A percentile compares a stretch with the other conserved stretches of the same genome.
Evolutionary conservation across 2,888 invertebrate genomes (phyloP).

Genomic region (Eupsilia transversa): DNA sequence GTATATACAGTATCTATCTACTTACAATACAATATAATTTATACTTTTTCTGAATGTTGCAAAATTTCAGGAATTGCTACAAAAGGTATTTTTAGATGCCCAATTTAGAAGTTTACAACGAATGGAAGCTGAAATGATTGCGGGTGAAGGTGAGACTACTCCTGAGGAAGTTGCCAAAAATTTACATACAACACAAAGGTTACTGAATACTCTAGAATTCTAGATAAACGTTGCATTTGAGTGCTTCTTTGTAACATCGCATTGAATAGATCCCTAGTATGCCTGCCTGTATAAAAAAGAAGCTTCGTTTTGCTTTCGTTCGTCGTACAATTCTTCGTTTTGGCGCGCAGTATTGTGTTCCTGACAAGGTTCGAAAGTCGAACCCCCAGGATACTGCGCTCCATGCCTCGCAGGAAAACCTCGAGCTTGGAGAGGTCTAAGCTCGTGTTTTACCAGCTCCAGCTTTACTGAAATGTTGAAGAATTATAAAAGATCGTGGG

Average conservation of each 20-base stretch:
- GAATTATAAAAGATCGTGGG: background rate
- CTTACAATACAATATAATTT: background rate
- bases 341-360: background rate
- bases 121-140: slow-evolving; percentile 60
- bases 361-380: background rate
- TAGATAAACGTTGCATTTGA: background rate
- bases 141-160: slow-evolving; percentile 57
- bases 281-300: background rate
- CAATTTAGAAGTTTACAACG: slow-evolving; percentile 69
- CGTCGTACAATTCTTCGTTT: background rate
- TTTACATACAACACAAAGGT: slow-evolving; percentile 78
- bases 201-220: background rate
- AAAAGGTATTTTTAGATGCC: slow-evolving; percentile 75
- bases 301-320: background rate
- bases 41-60: background rate
- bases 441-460: background rate
- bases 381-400: background rate
- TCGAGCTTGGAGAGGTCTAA: background rate
- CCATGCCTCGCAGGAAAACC: background rate
- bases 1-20: background rate
- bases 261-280: background rate
- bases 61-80: slow-evolving; percentile 72
- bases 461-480: background rate
- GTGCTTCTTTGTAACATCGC: background rate
- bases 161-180: slow-evolving; percentile 64